Conservation (phyloP, 1,140 invertebrate genomes). For the Drosophila bifasciata region DNA sequence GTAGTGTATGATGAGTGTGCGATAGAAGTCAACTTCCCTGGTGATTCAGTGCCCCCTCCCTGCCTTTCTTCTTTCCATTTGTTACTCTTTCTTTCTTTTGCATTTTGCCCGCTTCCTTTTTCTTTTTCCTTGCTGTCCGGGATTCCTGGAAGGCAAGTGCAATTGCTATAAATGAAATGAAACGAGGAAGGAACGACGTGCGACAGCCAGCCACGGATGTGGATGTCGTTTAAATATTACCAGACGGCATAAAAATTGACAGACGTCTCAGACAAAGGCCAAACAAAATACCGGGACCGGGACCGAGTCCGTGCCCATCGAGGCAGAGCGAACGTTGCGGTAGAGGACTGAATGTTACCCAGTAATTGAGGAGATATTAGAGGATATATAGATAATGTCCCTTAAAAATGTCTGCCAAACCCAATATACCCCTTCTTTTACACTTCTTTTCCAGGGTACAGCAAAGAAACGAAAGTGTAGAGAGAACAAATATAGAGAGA, state of each 20-base stretch:
- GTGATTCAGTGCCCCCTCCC: slow-evolving; percentile 36
- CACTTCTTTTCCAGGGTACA: slow-evolving; percentile 3
- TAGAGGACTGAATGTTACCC: too few relatives aligned
- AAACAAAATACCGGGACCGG: slow-evolving; percentile 62
- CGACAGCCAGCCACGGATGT: slow-evolving; percentile 65
- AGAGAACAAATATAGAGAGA: slow-evolving; percentile 9
- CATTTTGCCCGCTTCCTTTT: slow-evolving; percentile 18
- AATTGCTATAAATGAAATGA: slow-evolving; percentile 63
- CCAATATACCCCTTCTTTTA: neutral
- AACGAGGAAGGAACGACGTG: slow-evolving; percentile 22
- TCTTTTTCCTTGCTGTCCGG: slow-evolving; percentile 14
- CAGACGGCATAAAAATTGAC: slow-evolving; percentile 79
- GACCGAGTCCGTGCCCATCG: slow-evolving; percentile 11
- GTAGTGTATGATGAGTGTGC: slow-evolving; percentile 12
- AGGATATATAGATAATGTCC: too few relatives aligned
- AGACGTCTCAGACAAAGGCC: slow-evolving; percentile 70
- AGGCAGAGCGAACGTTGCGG: slow-evolving; percentile 13
- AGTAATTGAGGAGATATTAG: neutral
- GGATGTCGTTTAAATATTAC: slow-evolving; percentile 78
- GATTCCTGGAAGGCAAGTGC: slow-evolving; percentile 75
- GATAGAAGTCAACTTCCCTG: slow-evolving; percentile 41
- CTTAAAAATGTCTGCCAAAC: too few relatives aligned
- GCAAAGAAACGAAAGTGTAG: slow-evolving; percentile 57
- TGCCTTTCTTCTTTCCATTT: slow-evolving; percentile 8
- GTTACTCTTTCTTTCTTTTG: slow-evolving; percentile 5